Evolutionary conservation across 64 coral and sea anemone species (phyloP).

Genomic region (Dendronephthya gigantea): DNA sequence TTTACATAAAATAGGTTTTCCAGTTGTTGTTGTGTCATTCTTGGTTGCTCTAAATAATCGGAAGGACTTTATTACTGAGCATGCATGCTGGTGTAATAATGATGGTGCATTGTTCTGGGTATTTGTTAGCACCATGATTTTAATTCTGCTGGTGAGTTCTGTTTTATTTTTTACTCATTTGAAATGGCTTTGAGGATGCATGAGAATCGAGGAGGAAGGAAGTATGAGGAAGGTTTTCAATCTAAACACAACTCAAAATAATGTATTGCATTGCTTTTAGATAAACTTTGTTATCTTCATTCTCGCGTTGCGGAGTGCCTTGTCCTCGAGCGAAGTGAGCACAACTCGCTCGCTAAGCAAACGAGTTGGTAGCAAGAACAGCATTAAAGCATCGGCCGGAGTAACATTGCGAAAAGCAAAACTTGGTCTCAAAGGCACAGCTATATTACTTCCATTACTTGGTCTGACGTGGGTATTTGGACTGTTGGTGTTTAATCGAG

Average conservation of each 20-base stretch:
- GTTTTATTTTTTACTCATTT: neutral
- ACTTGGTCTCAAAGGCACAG: neutral
- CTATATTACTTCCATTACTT: neutral
- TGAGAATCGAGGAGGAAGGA: too few species aligned
- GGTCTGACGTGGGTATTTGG: constrained; percentile 5
- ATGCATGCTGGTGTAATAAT: neutral
- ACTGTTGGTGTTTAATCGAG: neutral
- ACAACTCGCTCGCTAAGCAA: neutral
- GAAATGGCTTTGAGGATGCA: neutral
- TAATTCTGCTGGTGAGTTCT: neutral
- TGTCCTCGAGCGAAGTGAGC: neutral
- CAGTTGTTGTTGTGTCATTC: neutral
- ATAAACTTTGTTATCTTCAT: neutral
- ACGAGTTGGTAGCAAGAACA: neutral
- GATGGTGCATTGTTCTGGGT: neutral
- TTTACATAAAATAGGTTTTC: neutral
- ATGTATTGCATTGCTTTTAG: neutral
- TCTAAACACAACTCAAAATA: too few species aligned
- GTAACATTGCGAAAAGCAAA: neutral
- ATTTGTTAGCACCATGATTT: neutral
- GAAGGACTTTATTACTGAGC: neutral
- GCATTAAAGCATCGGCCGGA: neutral
- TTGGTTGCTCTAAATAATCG: neutral
- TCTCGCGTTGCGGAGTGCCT: neutral
- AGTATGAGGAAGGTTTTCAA: neutral